Conservation (phyloP, 1,140 invertebrate species). For the Popillia japonica region DNA sequence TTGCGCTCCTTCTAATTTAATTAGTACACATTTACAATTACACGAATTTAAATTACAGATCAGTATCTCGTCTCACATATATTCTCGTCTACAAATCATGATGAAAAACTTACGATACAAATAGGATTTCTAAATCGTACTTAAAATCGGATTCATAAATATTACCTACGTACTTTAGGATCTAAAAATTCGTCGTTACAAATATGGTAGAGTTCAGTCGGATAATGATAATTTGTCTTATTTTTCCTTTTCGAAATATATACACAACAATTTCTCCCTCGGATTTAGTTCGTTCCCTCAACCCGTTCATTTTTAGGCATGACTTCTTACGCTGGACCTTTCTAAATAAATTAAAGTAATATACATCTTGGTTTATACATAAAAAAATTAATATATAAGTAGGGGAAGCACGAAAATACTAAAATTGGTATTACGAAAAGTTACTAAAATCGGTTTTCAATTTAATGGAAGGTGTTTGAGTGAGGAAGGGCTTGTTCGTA, state of each 20-base stretch:
- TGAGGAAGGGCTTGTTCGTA: constrained; percentile 61
- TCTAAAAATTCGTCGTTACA: too few relatives aligned
- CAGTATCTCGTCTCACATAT: too few relatives aligned
- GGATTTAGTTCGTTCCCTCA: background rate
- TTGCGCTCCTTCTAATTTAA: background rate
- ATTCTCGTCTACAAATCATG: too few relatives aligned
- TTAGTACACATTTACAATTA: background rate
- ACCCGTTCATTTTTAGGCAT: background rate
- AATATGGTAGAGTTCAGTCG: too few relatives aligned
- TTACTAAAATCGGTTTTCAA: constrained; percentile 97
- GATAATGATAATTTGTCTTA: too few relatives aligned
- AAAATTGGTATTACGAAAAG: constrained; percentile 69
- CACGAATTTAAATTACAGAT: background rate
- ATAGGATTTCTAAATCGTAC: too few relatives aligned
- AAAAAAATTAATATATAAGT: background rate
- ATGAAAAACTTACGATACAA: too few relatives aligned
- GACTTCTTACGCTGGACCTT: background rate
- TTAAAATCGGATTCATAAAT: too few relatives aligned
- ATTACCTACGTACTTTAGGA: too few relatives aligned
- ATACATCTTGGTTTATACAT: background rate
- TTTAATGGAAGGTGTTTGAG: constrained; percentile 84
- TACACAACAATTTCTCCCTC: background rate
- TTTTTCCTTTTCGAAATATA: background rate
- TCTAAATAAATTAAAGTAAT: constrained; percentile 4
- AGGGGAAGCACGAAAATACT: background rate